These are phyloP conservation scores for Sebastes trivittatus DNA, from an alignment of 2,797 vertebrate species.

Conservation along the genomic window DNA sequence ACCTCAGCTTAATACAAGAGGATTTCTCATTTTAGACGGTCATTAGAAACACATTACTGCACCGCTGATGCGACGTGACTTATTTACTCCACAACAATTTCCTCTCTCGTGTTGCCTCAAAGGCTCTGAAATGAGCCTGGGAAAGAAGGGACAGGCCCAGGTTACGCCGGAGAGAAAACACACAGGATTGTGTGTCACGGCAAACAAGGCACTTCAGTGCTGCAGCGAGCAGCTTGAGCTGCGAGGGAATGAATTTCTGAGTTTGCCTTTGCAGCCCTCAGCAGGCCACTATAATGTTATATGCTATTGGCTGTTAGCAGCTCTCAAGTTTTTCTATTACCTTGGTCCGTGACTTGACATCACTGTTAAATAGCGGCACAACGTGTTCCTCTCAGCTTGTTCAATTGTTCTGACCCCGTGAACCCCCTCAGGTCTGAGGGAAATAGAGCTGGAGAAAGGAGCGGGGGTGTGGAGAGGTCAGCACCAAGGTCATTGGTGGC, in stretches of 20 bases:
- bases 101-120: conserved; percentile 49
- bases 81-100: conserved; percentile 73
- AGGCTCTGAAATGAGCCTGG: conserved; percentile 55
- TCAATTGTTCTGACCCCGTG: conserved; percentile 53
- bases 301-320: conserved; percentile 56
- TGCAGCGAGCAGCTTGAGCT: conserved; percentile 17
- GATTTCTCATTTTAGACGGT: conserved; percentile 75
- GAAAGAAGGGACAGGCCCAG: conserved; percentile 15
- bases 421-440: conserved; percentile 27
- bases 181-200: conserved; percentile 20
- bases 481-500: conserved; percentile 35
- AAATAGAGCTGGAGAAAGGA: conserved; percentile 26
- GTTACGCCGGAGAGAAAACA: conserved; percentile 35
- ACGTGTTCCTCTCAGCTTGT: conserved; percentile 49
- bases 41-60: conserved; percentile 80
- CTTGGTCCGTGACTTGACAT: conserved; percentile 51
- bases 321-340: conserved; percentile 65
- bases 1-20: conserved; percentile 65
- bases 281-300: conserved; percentile 46
- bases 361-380: conserved; percentile 58
- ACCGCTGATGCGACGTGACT: conserved; percentile 69
- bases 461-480: conserved; percentile 22
- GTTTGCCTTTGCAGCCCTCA: conserved; percentile 57
- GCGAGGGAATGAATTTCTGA: conserved; percentile 53
- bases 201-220: conserved; percentile 33